Conservation (phyloP, 2,113 vertebrate genomes). For the Donacobius atricapilla region DNA sequence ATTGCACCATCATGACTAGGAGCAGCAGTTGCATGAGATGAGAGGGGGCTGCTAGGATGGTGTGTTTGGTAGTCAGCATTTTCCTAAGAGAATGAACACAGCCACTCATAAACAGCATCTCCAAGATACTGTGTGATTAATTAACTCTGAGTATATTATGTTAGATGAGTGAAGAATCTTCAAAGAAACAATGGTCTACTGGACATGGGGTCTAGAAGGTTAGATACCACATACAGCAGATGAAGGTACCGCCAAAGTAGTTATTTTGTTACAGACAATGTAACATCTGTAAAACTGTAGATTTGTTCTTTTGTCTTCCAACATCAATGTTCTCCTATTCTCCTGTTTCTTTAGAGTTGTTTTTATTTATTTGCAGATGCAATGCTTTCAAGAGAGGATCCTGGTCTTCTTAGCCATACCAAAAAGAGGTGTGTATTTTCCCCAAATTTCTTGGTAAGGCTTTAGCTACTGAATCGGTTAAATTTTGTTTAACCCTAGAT, state of each 20-base stretch:
- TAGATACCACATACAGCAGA: neutral
- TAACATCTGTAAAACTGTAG: no score
- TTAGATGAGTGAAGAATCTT: neutral
- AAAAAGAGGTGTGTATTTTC: neutral
- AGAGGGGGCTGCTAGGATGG: neutral
- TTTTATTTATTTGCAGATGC: neutral
- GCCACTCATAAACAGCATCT: neutral
- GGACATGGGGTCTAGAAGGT: neutral
- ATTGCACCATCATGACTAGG: neutral
- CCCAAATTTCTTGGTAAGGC: neutral
- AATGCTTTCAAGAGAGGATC: neutral
- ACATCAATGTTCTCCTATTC: neutral
- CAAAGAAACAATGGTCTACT: neutral
- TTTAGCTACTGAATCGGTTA: neutral
- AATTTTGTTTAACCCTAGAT: neutral
- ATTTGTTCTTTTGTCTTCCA: neutral
- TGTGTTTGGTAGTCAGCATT: neutral
- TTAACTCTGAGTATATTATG: neutral
- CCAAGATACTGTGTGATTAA: neutral
- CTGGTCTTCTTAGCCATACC: neutral
- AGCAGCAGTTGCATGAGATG: neutral
- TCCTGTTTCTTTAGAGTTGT: neutral
- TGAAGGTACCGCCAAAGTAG: neutral
- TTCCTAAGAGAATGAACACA: neutral
- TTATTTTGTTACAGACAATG: neutral